A percentile compares a stretch with the other conserved stretches of the same genome.
Conservation (phyloP, 2,113 vertebrate species). For the Carlito syrichta region DNA sequence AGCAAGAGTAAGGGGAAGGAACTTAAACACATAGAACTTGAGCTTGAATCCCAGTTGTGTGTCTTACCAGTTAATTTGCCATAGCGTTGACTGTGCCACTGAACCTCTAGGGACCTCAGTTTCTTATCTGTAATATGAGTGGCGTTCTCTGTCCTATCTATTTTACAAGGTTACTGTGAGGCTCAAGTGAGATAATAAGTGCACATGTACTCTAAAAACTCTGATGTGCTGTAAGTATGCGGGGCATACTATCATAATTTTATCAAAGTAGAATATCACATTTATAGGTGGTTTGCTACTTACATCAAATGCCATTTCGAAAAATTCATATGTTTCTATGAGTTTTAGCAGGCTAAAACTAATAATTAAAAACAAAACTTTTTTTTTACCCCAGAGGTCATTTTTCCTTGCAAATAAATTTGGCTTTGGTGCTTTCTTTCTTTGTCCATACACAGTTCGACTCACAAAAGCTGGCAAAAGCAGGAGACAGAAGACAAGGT, state of each 20-base stretch:
- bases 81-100: background rate
- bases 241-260: background rate
- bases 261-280: background rate
- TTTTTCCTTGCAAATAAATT: conserved; percentile 74
- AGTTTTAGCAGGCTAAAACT: background rate
- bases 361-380: conserved; percentile 54
- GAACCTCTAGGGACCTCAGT: background rate
- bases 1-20: background rate
- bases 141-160: background rate
- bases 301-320: background rate
- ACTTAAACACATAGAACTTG: background rate
- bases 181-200: background rate
- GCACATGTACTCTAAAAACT: background rate
- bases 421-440: conserved; percentile 76
- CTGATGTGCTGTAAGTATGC: background rate
- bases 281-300: background rate
- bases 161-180: background rate
- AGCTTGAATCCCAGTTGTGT: background rate
- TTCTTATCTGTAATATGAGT: background rate
- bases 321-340: background rate
- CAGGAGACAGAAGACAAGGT: conserved; percentile 76
- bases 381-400: conserved; percentile 80
- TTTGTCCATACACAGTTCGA: conserved; percentile 78
- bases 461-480: conserved; percentile 76
- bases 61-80: background rate